Percentiles rank a stretch among this genome's conserved stretches.
phyloP scores from a whole-genome alignment of 1,140 invertebrate genomes.

The Anagrus nilaparvatae region DNA sequence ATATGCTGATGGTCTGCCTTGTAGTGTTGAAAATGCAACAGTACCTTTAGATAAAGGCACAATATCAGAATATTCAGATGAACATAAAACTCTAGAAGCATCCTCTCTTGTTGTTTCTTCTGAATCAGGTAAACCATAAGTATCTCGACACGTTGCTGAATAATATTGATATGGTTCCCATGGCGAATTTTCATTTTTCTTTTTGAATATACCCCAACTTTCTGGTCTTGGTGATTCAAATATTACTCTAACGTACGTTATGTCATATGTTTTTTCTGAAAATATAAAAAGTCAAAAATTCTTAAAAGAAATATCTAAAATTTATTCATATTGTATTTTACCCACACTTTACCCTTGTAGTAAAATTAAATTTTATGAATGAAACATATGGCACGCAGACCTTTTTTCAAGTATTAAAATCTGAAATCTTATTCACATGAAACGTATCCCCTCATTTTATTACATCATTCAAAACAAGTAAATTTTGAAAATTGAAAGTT shows the following conservation, averaged over 20 bases:
- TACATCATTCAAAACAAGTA: too few species aligned
- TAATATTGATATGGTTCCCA: conserved; percentile 98
- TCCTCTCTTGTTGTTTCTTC: conserved; percentile 57
- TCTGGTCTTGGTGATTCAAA: conserved; percentile 94
- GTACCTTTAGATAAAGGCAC: conserved; percentile 91
- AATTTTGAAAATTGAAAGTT: too few species aligned
- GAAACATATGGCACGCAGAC: too few species aligned
- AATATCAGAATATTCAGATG: conserved; percentile 94
- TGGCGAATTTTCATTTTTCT: conserved; percentile 60
- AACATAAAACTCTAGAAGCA: conserved; percentile 82
- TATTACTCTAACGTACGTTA: conserved; percentile 87
- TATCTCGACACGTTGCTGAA: conserved; percentile 81
- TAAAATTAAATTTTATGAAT: too few species aligned
- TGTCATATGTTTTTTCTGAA: conserved; percentile 93
- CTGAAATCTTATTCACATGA: too few species aligned
- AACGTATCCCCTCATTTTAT: too few species aligned
- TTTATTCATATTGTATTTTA: too few species aligned
- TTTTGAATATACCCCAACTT: conserved; percentile 94
- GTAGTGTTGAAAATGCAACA: conserved; percentile 91
- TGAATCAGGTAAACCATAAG: conserved; percentile 73
- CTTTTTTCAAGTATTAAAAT: too few species aligned
- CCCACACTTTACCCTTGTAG: too few species aligned
- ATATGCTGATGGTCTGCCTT: conserved; percentile 85
- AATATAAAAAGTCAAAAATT: conserved; percentile 26
- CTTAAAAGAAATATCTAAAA: too few species aligned